Evolutionary conservation across 1,140 invertebrate species (phyloP), one percentile per base, ranked within the genome.

Genomic region (Sinonovacula constricta): DNA sequence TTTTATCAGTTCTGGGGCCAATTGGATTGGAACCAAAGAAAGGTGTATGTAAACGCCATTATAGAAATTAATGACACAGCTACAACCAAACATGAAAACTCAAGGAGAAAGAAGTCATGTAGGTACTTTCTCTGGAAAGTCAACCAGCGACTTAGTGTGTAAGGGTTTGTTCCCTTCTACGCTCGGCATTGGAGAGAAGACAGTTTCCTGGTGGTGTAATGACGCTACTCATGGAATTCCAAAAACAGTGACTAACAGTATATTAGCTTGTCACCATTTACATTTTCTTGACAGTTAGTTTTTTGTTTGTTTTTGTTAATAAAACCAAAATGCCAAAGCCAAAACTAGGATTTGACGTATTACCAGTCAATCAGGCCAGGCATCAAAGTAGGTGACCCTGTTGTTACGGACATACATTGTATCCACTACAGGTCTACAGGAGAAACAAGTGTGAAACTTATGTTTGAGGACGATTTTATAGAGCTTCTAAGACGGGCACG

Each of bases 291-390:
- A n/a, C n/a, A n/a, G n/a, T n/a, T n/a, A n/a, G n/a, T n/a, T n/a
- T n/a, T n/a, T n/a, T n/a, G n/a, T n/a, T n/a, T n/a, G n/a, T n/a
- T n/a, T n/a, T n/a, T n/a, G n/a, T n/a, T n/a, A n/a, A n/a, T n/a
- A n/a, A n/a, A n/a, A n/a, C n/a, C n/a, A n/a, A n/a, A n/a, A n/a
- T n/a, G n/a, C n/a, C n/a, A n/a, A n/a, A n/a, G n/a, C n/a, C n/a
- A n/a, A n/a, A n/a, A 54, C 28, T 54, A 22, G 14, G 22, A 59
- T 15, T 15, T 68, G 10, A 30, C 45, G 7, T 76, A 76, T 59
- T 67, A 57, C 28, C 28, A 31, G 18, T 60, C 56, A 22, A 77
- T 77, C 51, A 45, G 67, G 22, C 75, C 75, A 53, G 75, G 75
- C 0, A 54, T 7, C 1, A 63, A 22, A 26, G 57, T 56, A 4